Conservation (phyloP, 2,797 vertebrate genomes). For the Sphenopsis melanotis region DNA sequence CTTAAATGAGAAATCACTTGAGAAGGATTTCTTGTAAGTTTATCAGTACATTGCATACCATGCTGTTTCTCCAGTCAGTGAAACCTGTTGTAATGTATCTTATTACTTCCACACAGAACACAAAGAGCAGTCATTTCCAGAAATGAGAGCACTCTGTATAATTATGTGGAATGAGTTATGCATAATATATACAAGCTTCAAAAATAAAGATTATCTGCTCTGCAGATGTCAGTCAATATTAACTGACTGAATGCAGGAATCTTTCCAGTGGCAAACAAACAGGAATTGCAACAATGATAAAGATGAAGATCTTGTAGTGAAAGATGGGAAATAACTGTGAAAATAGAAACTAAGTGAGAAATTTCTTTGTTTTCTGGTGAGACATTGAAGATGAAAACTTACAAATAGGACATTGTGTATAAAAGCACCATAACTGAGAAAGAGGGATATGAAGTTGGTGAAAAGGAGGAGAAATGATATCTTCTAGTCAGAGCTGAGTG, state of each 20-base stretch:
- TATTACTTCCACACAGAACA: background rate
- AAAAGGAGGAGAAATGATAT: background rate
- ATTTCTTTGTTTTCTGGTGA: background rate
- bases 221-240: background rate
- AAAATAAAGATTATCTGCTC: slow-evolving; percentile 7
- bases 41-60: background rate
- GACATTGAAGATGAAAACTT: background rate
- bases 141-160: slow-evolving; percentile 35
- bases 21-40: slow-evolving; percentile 10
- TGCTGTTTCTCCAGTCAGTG: background rate
- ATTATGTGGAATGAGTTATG: slow-evolving; percentile 24
- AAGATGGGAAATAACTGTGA: background rate
- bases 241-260: background rate
- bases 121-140: slow-evolving; percentile 35
- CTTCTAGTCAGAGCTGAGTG: background rate
- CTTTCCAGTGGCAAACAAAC: background rate
- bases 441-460: background rate
- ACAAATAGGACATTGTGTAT: background rate
- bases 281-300: background rate
- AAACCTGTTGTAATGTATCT: background rate
- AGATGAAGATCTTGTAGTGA: background rate
- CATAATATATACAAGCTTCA: background rate
- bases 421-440: background rate
- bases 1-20: background rate
- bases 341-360: background rate